Percentiles rank a stretch among this genome's conserved stretches.
Evolutionary conservation across 2,888 invertebrate genomes (phyloP).

Genomic region (Falcaria lacertinaria): DNA sequence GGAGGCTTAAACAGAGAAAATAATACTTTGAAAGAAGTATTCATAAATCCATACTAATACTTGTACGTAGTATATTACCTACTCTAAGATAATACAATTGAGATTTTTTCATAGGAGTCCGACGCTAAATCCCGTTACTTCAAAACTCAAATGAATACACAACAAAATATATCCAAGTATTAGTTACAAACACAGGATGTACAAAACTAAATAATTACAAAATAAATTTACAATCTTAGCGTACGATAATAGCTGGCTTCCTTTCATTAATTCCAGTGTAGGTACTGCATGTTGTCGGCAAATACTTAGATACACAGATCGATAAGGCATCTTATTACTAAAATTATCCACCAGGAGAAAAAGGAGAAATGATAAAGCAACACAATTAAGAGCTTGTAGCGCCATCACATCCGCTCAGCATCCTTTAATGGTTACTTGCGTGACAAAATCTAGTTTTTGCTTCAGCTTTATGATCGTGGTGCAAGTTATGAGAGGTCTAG

Average conservation of each 20-base stretch:
- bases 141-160: no score
- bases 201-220: not conserved
- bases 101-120: no score
- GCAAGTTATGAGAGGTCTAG: no score
- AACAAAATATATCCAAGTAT: no score
- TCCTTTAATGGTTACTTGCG: conserved; percentile 53
- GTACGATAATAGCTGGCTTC: not conserved
- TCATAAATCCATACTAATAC: no score
- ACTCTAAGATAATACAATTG: no score
- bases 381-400: conserved; percentile 62
- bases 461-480: conserved; percentile 26
- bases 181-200: not conserved
- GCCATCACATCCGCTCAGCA: conserved; percentile 58
- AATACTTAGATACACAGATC: conserved; percentile 17
- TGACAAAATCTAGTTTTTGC: conserved; percentile 68
- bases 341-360: conserved; percentile 33
- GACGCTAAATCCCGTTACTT: no score
- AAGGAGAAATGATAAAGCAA: conserved; percentile 56
- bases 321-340: conserved; percentile 24
- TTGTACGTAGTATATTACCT: no score
- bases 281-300: conserved; percentile 14
- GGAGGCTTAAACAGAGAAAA: no score
- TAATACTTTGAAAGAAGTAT: no score
- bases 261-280: conserved; percentile 7
- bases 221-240: not conserved